Conservation (phyloP, 2,113 vertebrate genomes). For the Cnemophilus loriae region DNA sequence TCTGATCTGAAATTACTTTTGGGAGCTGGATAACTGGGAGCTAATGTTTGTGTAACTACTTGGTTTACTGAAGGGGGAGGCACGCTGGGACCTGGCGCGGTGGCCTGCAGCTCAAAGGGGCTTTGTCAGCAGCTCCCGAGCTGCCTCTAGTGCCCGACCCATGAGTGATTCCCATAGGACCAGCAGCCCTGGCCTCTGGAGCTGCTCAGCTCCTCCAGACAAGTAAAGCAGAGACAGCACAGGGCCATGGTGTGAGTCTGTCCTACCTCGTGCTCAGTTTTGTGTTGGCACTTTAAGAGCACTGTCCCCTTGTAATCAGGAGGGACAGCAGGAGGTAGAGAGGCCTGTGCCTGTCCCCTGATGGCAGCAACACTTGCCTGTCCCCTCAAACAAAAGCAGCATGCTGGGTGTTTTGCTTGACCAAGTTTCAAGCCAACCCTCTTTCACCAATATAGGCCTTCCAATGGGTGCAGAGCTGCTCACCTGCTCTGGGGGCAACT, state of each 20-base stretch:
- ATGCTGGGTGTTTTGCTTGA: not conserved
- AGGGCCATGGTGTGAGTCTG: not conserved
- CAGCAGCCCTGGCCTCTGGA: not conserved
- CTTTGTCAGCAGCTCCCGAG: not conserved
- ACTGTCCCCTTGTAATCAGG: not conserved
- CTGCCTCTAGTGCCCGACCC: not conserved
- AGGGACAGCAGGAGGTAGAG: not conserved
- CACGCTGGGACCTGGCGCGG: rapidly evolving
- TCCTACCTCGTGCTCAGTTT: not conserved
- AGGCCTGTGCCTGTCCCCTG: not conserved
- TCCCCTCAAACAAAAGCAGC: not conserved
- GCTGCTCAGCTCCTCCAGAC: not conserved
- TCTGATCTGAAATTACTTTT: not conserved
- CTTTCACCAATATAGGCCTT: not conserved
- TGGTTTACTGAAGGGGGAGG: not conserved
- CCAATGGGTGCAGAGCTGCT: not conserved
- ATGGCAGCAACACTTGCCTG: rapidly evolving
- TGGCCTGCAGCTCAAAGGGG: not conserved
- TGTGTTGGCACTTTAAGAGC: not conserved
- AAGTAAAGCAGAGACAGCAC: not conserved
- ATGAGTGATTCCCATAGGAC: not conserved
- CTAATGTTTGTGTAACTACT: not conserved
- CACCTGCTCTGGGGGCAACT: not conserved
- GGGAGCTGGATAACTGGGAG: not conserved
- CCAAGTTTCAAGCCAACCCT: not conserved